Evolutionary conservation across 2,113 vertebrate species (phyloP).

Genomic region (Spea bombifrons): DNA sequence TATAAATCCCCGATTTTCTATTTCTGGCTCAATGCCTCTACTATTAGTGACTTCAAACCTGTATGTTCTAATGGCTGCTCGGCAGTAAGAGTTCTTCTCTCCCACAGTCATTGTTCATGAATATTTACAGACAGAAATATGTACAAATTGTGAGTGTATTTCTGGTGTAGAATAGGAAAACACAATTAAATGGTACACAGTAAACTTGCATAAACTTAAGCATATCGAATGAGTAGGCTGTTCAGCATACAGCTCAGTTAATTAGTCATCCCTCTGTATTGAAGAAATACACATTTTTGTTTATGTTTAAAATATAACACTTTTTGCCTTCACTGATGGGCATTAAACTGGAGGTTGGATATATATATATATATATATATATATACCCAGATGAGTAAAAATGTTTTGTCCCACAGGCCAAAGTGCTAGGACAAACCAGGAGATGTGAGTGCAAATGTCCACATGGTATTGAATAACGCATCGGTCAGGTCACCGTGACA

Average conservation of each 20-base stretch:
- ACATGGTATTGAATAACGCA: constrained; percentile 79
- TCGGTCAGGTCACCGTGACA: constrained; percentile 72
- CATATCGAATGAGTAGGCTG: neutral
- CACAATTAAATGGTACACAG: neutral
- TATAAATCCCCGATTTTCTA: too few relatives aligned
- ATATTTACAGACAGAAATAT: neutral
- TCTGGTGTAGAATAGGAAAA: neutral
- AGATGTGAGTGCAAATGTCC: constrained; percentile 75
- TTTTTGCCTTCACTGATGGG: neutral
- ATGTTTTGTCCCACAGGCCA: constrained; percentile 61
- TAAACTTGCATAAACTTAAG: neutral
- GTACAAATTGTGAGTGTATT: neutral
- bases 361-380: too few relatives aligned
- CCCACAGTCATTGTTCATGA: neutral
- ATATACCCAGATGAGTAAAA: constrained; percentile 24
- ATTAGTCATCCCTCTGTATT: constrained; percentile 23
- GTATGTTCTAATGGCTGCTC: neutral
- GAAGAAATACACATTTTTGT: constrained; percentile 42
- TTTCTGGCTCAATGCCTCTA: too few relatives aligned
- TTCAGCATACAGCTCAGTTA: constrained; percentile 2
- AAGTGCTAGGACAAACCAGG: constrained; percentile 73
- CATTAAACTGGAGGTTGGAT: neutral
- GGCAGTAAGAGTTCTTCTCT: neutral
- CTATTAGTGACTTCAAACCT: too few relatives aligned
- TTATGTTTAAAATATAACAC: constrained; percentile 44